Evolutionary conservation across 2,797 vertebrate genomes (phyloP).

Genomic region (Gobionotothen gibberifrons): DNA sequence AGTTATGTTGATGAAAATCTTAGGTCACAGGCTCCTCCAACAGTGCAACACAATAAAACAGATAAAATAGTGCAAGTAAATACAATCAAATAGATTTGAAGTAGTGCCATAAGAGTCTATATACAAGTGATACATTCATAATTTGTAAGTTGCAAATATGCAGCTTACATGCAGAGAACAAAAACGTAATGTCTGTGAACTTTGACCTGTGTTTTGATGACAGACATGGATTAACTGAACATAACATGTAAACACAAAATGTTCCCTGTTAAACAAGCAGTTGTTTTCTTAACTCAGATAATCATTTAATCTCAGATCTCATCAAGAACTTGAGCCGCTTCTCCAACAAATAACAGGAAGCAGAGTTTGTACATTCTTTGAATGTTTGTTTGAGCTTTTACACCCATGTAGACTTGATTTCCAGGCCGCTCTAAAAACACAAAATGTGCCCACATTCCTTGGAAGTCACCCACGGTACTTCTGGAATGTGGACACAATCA

Average conservation of each 20-base stretch:
- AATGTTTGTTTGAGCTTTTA: slow-evolving; percentile 55
- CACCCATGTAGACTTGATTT: slow-evolving; percentile 34
- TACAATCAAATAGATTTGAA: too few relatives aligned
- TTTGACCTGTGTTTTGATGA: slow-evolving; percentile 27
- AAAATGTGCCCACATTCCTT: slow-evolving; percentile 53
- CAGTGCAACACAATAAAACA: too few relatives aligned
- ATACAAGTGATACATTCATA: too few relatives aligned
- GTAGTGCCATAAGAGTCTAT: too few relatives aligned
- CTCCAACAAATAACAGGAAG: slow-evolving; percentile 39
- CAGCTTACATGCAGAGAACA: slow-evolving; percentile 14
- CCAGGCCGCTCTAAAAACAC: slow-evolving; percentile 12
- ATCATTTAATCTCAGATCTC: slow-evolving; percentile 46
- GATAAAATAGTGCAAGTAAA: too few relatives aligned
- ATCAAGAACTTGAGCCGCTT: slow-evolving; percentile 28
- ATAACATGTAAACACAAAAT: slow-evolving; percentile 22
- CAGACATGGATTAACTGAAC: background rate
- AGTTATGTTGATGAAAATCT: too few relatives aligned
- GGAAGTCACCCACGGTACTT: slow-evolving; percentile 43
- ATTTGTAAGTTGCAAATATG: slow-evolving; percentile 9
- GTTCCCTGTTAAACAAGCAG: slow-evolving; percentile 32
- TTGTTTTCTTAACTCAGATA: slow-evolving; percentile 36
- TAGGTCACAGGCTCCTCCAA: too few relatives aligned
- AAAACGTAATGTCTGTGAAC: slow-evolving; percentile 24
- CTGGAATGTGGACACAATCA: slow-evolving; percentile 42
- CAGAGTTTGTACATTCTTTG: slow-evolving; percentile 47